Evolutionary conservation across 2,888 invertebrate genomes (phyloP).

Genomic region (Andrena haemorrhoa): DNA sequence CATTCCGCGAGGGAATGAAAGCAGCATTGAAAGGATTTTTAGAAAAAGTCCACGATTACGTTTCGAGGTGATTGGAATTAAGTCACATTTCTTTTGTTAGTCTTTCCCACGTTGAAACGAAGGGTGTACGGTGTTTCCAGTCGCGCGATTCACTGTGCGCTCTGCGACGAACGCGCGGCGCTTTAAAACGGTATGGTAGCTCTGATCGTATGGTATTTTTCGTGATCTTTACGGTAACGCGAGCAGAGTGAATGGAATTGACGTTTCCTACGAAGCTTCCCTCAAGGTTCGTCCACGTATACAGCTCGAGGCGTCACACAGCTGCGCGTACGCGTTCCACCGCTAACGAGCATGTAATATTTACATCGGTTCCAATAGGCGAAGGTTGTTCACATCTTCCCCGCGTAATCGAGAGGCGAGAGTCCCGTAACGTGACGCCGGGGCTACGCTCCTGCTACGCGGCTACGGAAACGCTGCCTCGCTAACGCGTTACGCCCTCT

Average conservation of each 20-base stretch:
- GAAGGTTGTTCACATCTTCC: slow-evolving; percentile 79
- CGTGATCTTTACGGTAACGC: slow-evolving; percentile 24
- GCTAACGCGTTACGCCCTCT: slow-evolving; percentile 21
- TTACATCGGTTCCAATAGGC: slow-evolving; percentile 78
- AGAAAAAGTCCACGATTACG: no score
- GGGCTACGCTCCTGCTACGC: slow-evolving; percentile 60
- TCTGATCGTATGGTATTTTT: neutral
- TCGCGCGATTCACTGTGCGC: neutral
- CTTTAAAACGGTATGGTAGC: slow-evolving; percentile 10
- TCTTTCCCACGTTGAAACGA: neutral
- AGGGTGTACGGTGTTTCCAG: neutral
- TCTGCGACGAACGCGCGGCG: slow-evolving; percentile 6
- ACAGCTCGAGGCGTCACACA: slow-evolving; percentile 52
- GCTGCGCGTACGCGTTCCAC: slow-evolving; percentile 64
- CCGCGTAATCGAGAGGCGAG: slow-evolving; percentile 70
- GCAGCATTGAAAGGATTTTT: no score
- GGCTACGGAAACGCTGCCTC: slow-evolving; percentile 56
- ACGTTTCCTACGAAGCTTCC: slow-evolving; percentile 26
- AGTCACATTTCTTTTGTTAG: no score
- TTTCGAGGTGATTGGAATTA: no score
- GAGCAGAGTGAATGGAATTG: slow-evolving; percentile 45
- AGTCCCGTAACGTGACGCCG: slow-evolving; percentile 72
- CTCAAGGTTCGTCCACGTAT: slow-evolving; percentile 4
- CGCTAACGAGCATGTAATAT: slow-evolving; percentile 81
- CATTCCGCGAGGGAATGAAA: no score